Evolutionary conservation across 2,113 vertebrate genomes (phyloP), one percentile per base, ranked within the genome.

Genomic region (Rhineura floridana): DNA sequence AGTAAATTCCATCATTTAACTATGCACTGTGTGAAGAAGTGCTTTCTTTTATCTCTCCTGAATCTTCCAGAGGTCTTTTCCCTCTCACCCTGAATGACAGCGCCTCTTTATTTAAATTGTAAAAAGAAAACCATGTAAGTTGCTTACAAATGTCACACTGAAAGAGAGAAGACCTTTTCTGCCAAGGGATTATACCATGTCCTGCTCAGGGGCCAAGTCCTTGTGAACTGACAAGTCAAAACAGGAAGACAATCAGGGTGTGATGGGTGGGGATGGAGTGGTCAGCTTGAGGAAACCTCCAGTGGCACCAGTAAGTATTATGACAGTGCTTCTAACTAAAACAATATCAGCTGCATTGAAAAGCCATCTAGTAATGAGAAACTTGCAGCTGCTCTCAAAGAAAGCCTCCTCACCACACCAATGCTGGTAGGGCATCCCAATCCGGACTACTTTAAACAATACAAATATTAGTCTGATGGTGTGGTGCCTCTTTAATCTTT

Each of bases 401-500:
- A 95, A 94, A 95, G 92, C 91, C 90, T 92, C 93, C 65, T 12
- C 25, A 17, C 94, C 94, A 7, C 28, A 72, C 46, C 76, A 30
- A 19, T 72, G n/a, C 44, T 91, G 91, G 91, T 91, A 95, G 93
- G 91, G 93, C 96, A 95, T 95, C 96, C 96, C 84, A 88, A 94
- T 94, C 93, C 96, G 96, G 96, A 94, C 95, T 95, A 94, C 95
- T 95, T 95, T 94, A 93, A 96, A 96, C 95, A 87, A 95, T 96
- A 96, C 96, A 84, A 72, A 30, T 42, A 97, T 96, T 95, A 96
- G 94, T 96, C 92, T 93, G 91, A 94, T 94, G 94, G 96, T 94
- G 93, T 94, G 96, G 91, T 94, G 94, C 94, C 88, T 84, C 93
- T 97, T 97, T 96, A 97, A 97, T 97, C 96, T 96, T 76, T 96